A percentile compares a stretch with the other conserved stretches of the same genome.
These are phyloP conservation scores for Ridgeia piscesae DNA, from an alignment of 1,140 invertebrate genomes.

Conservation along the genomic window DNA sequence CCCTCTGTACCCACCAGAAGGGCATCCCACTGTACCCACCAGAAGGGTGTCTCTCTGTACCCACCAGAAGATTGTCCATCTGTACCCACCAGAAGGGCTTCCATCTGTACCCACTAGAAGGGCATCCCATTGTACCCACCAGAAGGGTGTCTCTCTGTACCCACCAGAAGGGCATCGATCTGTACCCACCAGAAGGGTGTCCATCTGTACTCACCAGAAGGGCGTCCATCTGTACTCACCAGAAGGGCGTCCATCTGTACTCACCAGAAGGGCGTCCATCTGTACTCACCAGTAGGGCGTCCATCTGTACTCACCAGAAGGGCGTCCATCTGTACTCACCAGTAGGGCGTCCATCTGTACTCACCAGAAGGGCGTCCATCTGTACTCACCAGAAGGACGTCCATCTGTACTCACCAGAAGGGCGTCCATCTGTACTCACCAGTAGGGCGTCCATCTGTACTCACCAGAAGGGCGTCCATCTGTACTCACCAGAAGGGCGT, in stretches of 20 bases:
- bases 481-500: conserved; percentile 78
- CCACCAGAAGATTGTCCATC: conserved; percentile 48
- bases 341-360: conserved; percentile 87
- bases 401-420: conserved; percentile 76
- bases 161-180: conserved; percentile 48
- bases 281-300: conserved; percentile 78
- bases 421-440: conserved; percentile 58
- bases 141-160: conserved; percentile 87
- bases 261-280: conserved; percentile 48
- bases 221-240: conserved; percentile 58
- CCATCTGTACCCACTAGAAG: conserved; percentile 75
- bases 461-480: conserved; percentile 48
- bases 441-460: conserved; percentile 87
- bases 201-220: conserved; percentile 76
- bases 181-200: conserved; percentile 78
- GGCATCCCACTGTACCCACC: conserved; percentile 58
- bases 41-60: conserved; percentile 87
- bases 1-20: conserved; percentile 76
- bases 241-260: conserved; percentile 87
- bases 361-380: conserved; percentile 48
- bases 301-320: conserved; percentile 76
- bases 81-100: conserved; percentile 78
- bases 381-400: conserved; percentile 78
- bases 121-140: conserved; percentile 58
- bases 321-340: conserved; percentile 58